Base-by-base conservation (phyloP, 2,113 vertebrate genomes). In the Amphilophus citrinellus region DNA sequence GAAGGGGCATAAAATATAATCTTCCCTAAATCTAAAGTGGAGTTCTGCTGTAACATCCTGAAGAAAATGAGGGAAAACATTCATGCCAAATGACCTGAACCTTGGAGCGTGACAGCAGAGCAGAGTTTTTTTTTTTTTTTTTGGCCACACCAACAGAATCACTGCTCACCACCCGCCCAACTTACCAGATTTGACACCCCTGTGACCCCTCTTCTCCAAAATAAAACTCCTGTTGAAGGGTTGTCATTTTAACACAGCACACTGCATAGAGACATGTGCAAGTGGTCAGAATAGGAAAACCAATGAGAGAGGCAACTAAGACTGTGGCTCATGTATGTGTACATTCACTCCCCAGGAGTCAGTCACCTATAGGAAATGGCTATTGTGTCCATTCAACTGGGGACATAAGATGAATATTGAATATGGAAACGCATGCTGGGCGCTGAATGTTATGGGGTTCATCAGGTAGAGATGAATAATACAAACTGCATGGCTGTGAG, bases 381-480 rank as follows among this genome's bases (percentile, higher is more conserved):
- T 81, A 90, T 90, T 85, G 86, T 77, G 81, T 80, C 66, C 62
- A 82, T 81, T 85, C 65, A 59, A 47, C 61, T 10, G 1, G 57
- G 20, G 27, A 75, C 76, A 6, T 58, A 10, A 83, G 62, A 47
- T 61, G 84, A 91, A 89, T 79, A 89, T 77, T 30, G 56, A 75
- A 57, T 56, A 80, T 30, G 77, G 57, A 63, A 83, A 87, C 22
- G 77, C 83, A 68, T 7, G 24, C 53, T 84, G 84, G 27, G 6
- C 53, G 27, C 8, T 20, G 86, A 85, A n/a, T 37, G 17, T 8
- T 30, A 35, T 18, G 30, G 58, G 50, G 68, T 61, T 50, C 24
- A 3, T 82, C 4, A 8, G 5, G 65, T 30, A 15, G 73, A 82
- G 61, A 71, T 71, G 42, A 83, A 80, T 32, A 59, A 60, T 2